Evolutionary conservation across 2,888 invertebrate species (phyloP), one percentile per base, ranked within the genome.

Genomic region (Coremacera marginata): DNA sequence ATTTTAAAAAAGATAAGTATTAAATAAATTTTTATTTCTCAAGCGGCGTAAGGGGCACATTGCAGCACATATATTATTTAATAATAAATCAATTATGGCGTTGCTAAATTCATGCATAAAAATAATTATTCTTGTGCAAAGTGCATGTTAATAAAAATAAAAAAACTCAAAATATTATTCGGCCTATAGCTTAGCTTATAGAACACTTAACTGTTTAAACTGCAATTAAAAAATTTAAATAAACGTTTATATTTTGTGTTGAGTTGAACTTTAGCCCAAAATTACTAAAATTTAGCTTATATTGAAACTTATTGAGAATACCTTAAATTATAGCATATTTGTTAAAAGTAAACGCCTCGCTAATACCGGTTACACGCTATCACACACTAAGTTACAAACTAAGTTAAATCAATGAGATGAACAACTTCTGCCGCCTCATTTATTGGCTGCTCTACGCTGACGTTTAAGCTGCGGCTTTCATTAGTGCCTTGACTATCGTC

Each of bases 401-500:
- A 60, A 49, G 60, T 62, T 60, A 60, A 34, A 37, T 44, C 60
- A 72, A n/a, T 70, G 22, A 8, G 37, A 5, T 51, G 52, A 19
- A 9, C 11, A 5, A 31, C 55, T n/a, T 25, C 19, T 25, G 9
- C 31, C n/a, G 9, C 31, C n/a, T 52, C 55, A 49, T 31, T 63
- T 63, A n/a, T n/a, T 51, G 49, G 14, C 16, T 60, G 25, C 14
- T 25, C 60, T 37, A 2, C 49, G 27, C 27, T n/a, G 22, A 22
- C 52, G 11, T 27, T 34, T n/a, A 7, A 27, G 25, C 1, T n/a
- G 1, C 4, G 16, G 4, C 44, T 14, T 22, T 51, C 27, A n/a
- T 19, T 65, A 9, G 31, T 31, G 34, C 34, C 37, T 11, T n/a
- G 83, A 76, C 81, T 80, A 78, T 88, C 87, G 67, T 88, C 87